These are phyloP conservation scores for Tonatia bakeri DNA, from an alignment of 2,113 vertebrate genomes.

Conservation along the genomic window DNA sequence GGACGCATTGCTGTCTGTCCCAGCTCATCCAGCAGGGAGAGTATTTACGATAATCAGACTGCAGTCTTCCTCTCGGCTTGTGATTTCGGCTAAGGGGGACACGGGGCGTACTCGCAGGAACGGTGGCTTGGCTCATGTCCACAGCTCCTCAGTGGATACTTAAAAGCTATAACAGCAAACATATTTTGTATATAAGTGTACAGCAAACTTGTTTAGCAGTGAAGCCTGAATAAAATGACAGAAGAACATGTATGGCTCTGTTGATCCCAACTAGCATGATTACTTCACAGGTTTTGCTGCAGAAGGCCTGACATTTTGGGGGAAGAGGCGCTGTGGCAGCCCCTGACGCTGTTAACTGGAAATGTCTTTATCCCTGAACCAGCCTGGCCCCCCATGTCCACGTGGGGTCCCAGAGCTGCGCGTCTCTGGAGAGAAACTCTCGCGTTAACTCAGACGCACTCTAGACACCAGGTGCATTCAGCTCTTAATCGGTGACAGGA, in stretches of 20 bases:
- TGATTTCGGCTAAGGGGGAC: too few relatives aligned
- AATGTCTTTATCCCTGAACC: neutral
- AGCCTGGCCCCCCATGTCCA: rapidly evolving
- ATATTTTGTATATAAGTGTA: neutral
- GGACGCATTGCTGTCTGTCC: neutral
- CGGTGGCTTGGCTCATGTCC: neutral
- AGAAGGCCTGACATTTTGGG: neutral
- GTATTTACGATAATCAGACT: neutral
- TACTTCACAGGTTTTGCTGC: neutral
- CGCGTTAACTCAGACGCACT: neutral
- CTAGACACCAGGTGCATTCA: neutral
- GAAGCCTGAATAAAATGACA: neutral
- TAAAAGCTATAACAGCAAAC: neutral
- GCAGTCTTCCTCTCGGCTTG: neutral
- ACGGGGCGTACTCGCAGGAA: too few relatives aligned
- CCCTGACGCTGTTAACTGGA: neutral
- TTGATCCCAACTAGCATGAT: neutral
- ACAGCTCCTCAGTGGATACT: neutral
- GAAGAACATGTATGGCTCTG: neutral
- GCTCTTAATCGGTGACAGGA: neutral
- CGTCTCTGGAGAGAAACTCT: neutral
- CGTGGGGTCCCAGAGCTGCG: rapidly evolving
- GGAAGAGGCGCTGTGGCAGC: neutral
- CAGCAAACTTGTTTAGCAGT: neutral
- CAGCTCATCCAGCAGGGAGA: neutral